Evolutionary conservation across 2,113 vertebrate genomes (phyloP), one percentile per base, ranked within the genome.

Genomic region (Hiodon tergisus): DNA sequence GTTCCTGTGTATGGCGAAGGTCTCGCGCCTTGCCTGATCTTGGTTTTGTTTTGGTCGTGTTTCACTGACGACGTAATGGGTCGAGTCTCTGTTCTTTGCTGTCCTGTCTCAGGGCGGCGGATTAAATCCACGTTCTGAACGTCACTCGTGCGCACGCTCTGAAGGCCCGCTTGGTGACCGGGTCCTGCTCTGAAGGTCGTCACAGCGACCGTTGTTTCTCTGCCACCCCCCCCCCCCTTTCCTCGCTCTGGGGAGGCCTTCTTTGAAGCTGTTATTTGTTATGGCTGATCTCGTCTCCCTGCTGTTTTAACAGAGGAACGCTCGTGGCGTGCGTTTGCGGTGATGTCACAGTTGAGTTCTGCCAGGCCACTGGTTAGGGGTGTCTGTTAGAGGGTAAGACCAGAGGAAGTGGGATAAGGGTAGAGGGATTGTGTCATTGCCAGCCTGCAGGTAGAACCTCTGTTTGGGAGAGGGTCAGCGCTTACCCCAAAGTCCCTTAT

Each of bases 181-280:
- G 31, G 31, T 31, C 31, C 31, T 31, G 31, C 31, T 31, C 31
- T 31, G 31, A 31, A 31, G 31, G 51, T 51, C 50, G 51, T n/a
- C 48, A 3, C 59, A 14, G 10, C 13, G 9, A 17, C 11, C 69
- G 17, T 5, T 14, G 4, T 55, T 46, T 31, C 70, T 14, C 46
- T 50, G 55, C 69, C 10, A 68, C 62, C 82, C 77, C 79, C 63
- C 54, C 69, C 65, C 2, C 50, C 17, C 53, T 71, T 31, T 31
- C 17, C 77, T 53, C 10, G 14, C 13, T 71, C 65, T 54, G 72
- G 73, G 59, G 74, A 61, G 78, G 17, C 5, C 74, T 77, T 57
- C 85, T 85, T 86, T 90, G 84, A 88, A 89, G 81, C 83, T 82
- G 83, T 83, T 85, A 84, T 87, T 90, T 89, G 83, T 89, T 89